Percentiles rank a stretch among this genome's conserved stretches.
Evolutionary conservation across 2,113 vertebrate genomes (phyloP).

Genomic region (Sterna hirundo): DNA sequence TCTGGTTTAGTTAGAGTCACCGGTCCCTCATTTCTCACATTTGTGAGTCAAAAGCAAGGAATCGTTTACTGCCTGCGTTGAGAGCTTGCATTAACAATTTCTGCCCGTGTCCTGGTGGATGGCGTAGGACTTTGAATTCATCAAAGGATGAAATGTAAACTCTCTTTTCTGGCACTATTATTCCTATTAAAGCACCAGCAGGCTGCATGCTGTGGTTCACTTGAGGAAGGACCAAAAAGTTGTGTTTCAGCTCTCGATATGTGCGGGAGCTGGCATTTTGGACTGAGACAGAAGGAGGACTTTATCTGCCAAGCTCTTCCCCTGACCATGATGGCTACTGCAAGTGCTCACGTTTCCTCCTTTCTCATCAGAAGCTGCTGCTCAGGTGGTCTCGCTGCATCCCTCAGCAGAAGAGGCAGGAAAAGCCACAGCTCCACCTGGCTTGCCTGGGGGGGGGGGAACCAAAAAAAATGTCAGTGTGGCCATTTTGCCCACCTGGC

Average conservation of each 20-base stretch:
- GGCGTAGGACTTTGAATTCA: not conserved
- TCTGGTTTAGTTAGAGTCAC: not conserved
- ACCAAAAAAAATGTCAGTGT: not conserved
- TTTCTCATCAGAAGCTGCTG: not conserved
- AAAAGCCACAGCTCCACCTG: not conserved
- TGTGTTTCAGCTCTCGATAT: not conserved
- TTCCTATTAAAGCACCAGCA: not conserved
- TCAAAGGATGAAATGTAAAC: not conserved
- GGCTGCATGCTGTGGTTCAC: not conserved
- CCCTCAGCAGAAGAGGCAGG: not conserved
- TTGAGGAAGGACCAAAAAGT: not conserved
- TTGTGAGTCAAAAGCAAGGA: not conserved
- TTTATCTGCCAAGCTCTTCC: not conserved
- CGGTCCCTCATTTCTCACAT: not conserved
- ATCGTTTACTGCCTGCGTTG: not conserved
- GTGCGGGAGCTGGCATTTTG: not conserved
- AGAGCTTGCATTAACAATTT: not conserved
- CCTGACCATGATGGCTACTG: not conserved
- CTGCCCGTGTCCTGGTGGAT: not conserved
- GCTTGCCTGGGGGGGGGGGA: too few species aligned
- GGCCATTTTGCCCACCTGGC: not conserved
- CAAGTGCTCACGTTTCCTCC: accelerated
- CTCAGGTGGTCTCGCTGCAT: not conserved
- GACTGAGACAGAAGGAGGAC: not conserved
- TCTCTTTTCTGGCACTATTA: not conserved